Conservation (phyloP, 2,797 vertebrate species). For the Tiaroga cobitis region DNA sequence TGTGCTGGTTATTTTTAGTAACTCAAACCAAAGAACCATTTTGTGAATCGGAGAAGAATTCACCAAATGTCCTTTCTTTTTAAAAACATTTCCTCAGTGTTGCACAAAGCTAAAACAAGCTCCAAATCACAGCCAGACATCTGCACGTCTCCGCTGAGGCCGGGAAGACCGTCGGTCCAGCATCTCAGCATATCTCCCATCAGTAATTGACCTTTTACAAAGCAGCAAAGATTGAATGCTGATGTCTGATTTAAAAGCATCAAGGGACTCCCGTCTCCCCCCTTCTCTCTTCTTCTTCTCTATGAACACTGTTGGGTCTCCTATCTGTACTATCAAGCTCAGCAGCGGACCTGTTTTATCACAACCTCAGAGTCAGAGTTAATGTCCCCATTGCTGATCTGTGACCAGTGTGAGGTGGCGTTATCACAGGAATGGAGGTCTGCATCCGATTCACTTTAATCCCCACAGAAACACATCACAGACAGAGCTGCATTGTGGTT, state of each 20-base stretch:
- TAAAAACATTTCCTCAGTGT: neutral
- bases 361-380: conserved; percentile 9
- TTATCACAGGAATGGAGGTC: conserved; percentile 9
- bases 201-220: conserved; percentile 41
- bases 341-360: conserved; percentile 20
- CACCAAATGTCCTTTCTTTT: neutral
- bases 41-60: neutral
- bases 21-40: no score
- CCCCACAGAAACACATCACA: conserved; percentile 8
- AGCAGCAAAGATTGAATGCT: conserved; percentile 26
- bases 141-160: neutral
- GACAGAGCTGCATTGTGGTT: conserved; percentile 24
- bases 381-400: conserved; percentile 1
- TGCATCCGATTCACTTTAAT: conserved; percentile 30
- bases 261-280: neutral
- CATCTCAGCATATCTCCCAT: conserved; percentile 31
- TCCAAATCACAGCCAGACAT: conserved; percentile 27
- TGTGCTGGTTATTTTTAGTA: no score
- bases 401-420: neutral
- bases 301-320: conserved; percentile 19
- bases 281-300: neutral
- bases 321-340: conserved; percentile 21
- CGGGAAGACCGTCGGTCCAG: neutral
- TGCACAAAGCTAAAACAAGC: neutral
- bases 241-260: conserved; percentile 3